These are phyloP conservation scores for Aphaenogaster floridana DNA, from an alignment of 1,140 invertebrate genomes.

Conservation along the genomic window DNA sequence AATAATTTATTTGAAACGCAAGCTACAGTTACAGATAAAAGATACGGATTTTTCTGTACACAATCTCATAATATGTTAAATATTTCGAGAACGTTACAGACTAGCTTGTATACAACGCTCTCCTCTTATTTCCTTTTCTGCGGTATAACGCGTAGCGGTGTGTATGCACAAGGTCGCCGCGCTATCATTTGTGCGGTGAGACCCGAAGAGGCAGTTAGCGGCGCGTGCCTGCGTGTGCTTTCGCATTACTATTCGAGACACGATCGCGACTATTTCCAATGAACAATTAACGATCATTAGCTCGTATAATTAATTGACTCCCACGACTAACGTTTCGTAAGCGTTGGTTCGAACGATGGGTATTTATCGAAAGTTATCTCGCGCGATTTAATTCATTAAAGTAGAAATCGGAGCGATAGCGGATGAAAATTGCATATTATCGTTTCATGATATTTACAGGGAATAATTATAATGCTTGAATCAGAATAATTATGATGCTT, in stretches of 20 bases:
- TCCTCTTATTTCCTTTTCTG: background rate
- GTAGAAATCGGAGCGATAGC: background rate
- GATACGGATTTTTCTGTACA: too few species aligned
- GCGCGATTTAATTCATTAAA: background rate
- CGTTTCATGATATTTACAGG: background rate
- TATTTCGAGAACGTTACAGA: background rate
- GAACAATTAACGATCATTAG: conserved; percentile 21
- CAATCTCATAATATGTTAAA: background rate
- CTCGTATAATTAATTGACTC: background rate
- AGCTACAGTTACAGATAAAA: background rate
- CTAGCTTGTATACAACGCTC: background rate
- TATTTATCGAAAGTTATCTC: background rate
- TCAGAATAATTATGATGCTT: background rate
- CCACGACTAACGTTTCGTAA: background rate
- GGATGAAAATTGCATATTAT: background rate
- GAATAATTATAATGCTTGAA: background rate
- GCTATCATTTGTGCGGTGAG: background rate
- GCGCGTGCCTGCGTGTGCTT: background rate
- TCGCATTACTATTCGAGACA: background rate
- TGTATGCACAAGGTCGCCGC: background rate
- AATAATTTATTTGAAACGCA: background rate
- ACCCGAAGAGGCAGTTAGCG: background rate
- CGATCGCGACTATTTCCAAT: background rate
- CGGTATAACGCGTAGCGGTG: too few species aligned
- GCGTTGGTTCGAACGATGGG: background rate